These are phyloP conservation scores for Sinodicranocentrus sp. DNA, from an alignment of 2,888 invertebrate genomes.

Conservation along the genomic window DNA sequence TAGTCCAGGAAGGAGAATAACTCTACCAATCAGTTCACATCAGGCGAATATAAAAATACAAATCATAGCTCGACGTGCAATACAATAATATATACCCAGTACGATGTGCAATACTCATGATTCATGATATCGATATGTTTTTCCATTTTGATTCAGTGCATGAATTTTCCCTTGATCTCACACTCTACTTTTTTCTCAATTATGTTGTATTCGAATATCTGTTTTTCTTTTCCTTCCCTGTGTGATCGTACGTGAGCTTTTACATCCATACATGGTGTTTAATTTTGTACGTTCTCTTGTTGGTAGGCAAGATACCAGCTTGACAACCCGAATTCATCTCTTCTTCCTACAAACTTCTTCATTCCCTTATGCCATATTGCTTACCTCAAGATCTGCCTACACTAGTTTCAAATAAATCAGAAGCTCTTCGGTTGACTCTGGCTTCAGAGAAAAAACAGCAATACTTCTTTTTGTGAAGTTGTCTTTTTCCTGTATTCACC, in stretches of 20 bases:
- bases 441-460: too few relatives aligned
- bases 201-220: neutral
- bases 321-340: conserved; percentile 3
- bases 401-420: neutral
- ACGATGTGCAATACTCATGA: too few relatives aligned
- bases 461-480: too few relatives aligned
- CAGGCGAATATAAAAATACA: too few relatives aligned
- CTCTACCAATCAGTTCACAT: too few relatives aligned
- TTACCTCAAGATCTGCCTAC: neutral
- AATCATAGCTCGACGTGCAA: too few relatives aligned
- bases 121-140: too few relatives aligned
- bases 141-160: conserved; percentile 4
- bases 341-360: too few relatives aligned
- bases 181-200: neutral
- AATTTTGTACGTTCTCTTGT: neutral
- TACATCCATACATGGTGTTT: neutral
- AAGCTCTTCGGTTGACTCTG: neutral
- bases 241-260: neutral
- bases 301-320: neutral
- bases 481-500: too few relatives aligned
- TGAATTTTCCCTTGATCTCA: neutral
- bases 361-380: neutral
- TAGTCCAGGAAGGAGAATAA: too few relatives aligned
- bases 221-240: neutral
- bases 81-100: too few relatives aligned